Evolutionary conservation across 92 coral and sea anemone species (phyloP).

Genomic region (Palythoa grandiflora): DNA sequence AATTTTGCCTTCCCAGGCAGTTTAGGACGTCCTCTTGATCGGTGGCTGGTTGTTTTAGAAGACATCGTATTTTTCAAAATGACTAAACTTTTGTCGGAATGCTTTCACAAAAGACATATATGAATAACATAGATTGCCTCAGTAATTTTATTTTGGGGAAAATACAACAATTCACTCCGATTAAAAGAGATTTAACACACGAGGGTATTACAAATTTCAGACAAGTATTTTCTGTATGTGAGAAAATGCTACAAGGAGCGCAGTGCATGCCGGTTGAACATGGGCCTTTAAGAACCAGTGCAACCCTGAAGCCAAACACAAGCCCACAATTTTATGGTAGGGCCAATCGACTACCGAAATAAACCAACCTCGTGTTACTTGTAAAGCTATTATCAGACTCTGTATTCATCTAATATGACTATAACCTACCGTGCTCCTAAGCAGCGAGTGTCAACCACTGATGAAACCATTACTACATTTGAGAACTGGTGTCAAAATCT

Average conservation of each 20-base stretch:
- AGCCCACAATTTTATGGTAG: too few relatives aligned
- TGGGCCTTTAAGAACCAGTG: neutral
- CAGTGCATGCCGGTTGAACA: neutral
- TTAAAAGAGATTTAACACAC: neutral
- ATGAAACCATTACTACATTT: slow-evolving; percentile 22
- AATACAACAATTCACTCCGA: neutral
- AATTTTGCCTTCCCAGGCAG: slow-evolving; percentile 9
- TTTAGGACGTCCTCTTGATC: slow-evolving; percentile 3
- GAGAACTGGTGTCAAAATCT: slow-evolving; percentile 29
- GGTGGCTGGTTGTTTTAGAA: neutral
- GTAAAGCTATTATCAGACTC: neutral
- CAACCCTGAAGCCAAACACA: too few relatives aligned
- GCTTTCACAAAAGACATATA: slow-evolving; percentile 1
- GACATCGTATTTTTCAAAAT: neutral
- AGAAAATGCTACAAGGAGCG: neutral
- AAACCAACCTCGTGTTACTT: neutral
- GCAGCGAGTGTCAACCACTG: slow-evolving; percentile 2
- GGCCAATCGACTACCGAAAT: too few relatives aligned
- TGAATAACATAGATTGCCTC: neutral
- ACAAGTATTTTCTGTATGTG: neutral
- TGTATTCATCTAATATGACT: slow-evolving; percentile 6
- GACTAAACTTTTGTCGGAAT: neutral
- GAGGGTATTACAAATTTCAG: neutral
- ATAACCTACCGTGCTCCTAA: slow-evolving; percentile 17
- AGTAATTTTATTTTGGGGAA: neutral